Evolutionary conservation across 1,140 invertebrate genomes (phyloP).

Genomic region (Lucilia cuprina): DNA sequence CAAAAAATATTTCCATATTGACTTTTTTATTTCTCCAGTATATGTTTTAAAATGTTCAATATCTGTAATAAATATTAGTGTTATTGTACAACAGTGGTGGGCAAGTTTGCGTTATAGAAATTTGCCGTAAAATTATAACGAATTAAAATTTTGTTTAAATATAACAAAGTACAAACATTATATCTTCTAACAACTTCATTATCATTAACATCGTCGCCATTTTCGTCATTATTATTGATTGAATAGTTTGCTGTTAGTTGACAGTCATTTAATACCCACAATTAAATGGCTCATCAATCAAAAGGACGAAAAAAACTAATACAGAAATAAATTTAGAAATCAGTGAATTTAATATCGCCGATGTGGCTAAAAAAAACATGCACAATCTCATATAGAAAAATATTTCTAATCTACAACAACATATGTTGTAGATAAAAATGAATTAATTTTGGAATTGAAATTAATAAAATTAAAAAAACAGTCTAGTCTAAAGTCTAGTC

Average conservation of each 20-base stretch:
- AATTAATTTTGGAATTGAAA: no score
- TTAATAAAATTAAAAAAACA: no score
- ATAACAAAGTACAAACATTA: background rate
- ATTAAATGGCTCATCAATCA: background rate
- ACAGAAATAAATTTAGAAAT: background rate
- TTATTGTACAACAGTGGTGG: background rate
- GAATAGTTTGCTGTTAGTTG: background rate
- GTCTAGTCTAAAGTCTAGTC: no score
- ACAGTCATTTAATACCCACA: constrained; percentile 9
- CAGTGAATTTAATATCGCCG: background rate
- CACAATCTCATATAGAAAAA: no score
- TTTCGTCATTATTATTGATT: background rate
- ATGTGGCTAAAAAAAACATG: no score
- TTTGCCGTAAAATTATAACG: background rate
- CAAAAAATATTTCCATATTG: background rate
- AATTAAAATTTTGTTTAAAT: background rate
- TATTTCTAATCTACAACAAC: no score
- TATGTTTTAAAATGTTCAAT: background rate
- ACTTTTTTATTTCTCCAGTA: background rate
- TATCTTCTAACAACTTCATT: background rate
- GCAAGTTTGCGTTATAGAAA: background rate
- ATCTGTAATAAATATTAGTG: background rate
- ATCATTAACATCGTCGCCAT: background rate
- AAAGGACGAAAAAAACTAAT: background rate
- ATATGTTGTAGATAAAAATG: no score